phyloP scores from a whole-genome alignment of 2,797 vertebrate genomes.

The Sebastes vulpes region DNA sequence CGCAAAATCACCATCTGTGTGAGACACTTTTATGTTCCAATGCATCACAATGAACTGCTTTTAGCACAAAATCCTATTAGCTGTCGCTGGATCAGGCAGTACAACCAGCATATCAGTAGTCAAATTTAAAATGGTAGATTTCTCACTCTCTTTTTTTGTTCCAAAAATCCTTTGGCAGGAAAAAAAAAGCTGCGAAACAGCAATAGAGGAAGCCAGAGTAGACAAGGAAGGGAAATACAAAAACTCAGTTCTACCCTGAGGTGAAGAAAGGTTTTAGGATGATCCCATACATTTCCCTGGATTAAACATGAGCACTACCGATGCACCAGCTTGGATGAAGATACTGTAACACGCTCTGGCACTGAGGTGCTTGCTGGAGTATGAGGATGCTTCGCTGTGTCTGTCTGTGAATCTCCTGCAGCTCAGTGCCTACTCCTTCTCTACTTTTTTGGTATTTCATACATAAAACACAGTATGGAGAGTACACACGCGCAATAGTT shows the following conservation, averaged over 20 bases:
- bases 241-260: not conserved
- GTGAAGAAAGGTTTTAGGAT: slow-evolving; percentile 7
- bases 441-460: not conserved
- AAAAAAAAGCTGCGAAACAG: not conserved
- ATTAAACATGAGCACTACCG: slow-evolving; percentile 10
- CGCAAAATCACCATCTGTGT: not conserved
- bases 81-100: not conserved
- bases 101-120: not conserved
- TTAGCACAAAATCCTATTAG: not conserved
- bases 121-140: not conserved
- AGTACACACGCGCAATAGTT: not conserved
- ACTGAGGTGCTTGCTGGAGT: not conserved
- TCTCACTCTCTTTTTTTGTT: not conserved
- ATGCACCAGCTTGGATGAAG: slow-evolving; percentile 22
- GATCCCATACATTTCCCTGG: not conserved
- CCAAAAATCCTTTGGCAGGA: slow-evolving; percentile 20
- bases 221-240: not conserved
- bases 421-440: not conserved
- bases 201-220: slow-evolving; percentile 1
- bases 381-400: not conserved
- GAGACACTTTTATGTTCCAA: not conserved
- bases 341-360: not conserved
- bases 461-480: not conserved
- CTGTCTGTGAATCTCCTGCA: not conserved
- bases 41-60: not conserved